phyloP scores from a whole-genome alignment of 2,113 vertebrate genomes.

The Passer montanus region DNA sequence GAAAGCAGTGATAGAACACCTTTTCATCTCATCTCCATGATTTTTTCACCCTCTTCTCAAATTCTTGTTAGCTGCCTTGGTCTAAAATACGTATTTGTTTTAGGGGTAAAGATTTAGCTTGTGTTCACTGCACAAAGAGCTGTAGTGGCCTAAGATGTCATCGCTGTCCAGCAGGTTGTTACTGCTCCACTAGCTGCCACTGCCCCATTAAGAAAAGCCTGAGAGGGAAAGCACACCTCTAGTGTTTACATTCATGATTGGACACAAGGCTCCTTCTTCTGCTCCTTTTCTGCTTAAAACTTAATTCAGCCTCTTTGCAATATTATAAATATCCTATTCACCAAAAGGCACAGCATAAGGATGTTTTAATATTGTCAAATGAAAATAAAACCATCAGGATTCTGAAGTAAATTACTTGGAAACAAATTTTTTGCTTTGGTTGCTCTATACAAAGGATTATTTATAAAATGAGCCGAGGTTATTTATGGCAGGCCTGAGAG shows the following conservation, averaged over 20 bases:
- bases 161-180: not conserved
- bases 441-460: not conserved
- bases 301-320: not conserved
- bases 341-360: not conserved
- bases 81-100: not conserved
- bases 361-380: not conserved
- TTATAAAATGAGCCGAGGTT: not conserved
- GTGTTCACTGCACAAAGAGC: not conserved
- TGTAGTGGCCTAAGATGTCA: not conserved
- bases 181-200: not conserved
- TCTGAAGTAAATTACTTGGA: not conserved
- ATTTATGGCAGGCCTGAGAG: not conserved
- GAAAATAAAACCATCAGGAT: not conserved
- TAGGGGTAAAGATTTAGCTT: not conserved
- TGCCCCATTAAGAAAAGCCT: not conserved
- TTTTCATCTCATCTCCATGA: fast-evolving
- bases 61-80: not conserved
- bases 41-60: not conserved
- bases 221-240: not conserved
- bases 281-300: not conserved
- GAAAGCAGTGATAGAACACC: not conserved
- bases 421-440: not conserved
- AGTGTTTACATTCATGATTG: fast-evolving
- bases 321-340: not conserved
- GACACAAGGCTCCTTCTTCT: not conserved